phyloP scores from a whole-genome alignment of 2,888 invertebrate species.

The Tillus elongatus region DNA sequence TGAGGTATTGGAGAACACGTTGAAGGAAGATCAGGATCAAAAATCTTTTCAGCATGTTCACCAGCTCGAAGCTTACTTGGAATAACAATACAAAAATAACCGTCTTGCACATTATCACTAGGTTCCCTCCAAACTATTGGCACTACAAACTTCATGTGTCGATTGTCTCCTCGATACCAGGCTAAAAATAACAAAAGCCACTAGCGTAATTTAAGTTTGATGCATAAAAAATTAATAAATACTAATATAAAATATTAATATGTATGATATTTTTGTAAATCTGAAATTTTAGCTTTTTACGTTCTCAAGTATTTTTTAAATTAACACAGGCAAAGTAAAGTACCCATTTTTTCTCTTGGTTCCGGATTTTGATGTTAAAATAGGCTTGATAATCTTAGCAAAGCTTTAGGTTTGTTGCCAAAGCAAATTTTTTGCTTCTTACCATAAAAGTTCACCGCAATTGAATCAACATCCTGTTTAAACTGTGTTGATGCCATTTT shows the following conservation, averaged over 20 bases:
- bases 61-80: no score
- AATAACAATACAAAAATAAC: slow-evolving; percentile 28
- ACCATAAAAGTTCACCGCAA: no score
- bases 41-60: slow-evolving; percentile 15
- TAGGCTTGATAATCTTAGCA: slow-evolving; percentile 29
- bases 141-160: slow-evolving; percentile 23
- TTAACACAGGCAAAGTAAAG: slow-evolving; percentile 21
- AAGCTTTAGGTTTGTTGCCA: no score
- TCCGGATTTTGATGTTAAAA: slow-evolving; percentile 23
- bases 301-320: slow-evolving; percentile 18
- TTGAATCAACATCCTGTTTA: no score
- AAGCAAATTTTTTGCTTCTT: no score
- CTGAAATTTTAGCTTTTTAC: slow-evolving; percentile 9
- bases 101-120: slow-evolving; percentile 27
- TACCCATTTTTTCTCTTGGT: slow-evolving; percentile 23
- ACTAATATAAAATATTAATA: slow-evolving; percentile 14
- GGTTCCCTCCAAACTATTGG: slow-evolving; percentile 29
- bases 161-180: slow-evolving; percentile 17
- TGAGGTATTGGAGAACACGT: no score
- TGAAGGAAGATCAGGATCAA: slow-evolving; percentile 16
- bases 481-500: no score
- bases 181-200: no score
- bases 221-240: no score
- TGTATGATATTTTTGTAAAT: slow-evolving; percentile 9
- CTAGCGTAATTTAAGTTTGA: slow-evolving; percentile 4